These are phyloP conservation scores for Hydrolagus colliei DNA, from an alignment of 2,797 vertebrate species.

Conservation along the genomic window DNA sequence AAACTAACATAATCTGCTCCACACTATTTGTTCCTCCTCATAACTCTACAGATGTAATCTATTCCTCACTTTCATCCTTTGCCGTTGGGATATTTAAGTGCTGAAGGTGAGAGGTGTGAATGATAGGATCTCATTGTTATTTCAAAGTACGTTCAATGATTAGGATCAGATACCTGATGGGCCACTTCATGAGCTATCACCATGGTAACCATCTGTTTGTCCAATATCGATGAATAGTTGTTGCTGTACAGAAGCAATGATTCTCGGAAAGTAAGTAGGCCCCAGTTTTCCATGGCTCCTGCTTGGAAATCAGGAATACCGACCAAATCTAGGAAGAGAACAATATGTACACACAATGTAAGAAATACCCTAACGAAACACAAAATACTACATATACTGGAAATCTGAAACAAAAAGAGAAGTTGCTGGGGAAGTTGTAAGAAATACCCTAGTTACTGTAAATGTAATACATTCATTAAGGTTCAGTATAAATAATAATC, in stretches of 20 bases:
- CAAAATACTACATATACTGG: too few species aligned
- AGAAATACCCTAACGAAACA: background rate
- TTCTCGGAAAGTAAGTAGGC: conserved; percentile 86
- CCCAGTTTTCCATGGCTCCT: conserved; percentile 97
- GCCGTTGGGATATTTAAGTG: too few species aligned
- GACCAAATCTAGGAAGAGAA: conserved; percentile 68
- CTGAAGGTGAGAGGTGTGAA: too few species aligned
- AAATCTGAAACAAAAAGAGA: background rate
- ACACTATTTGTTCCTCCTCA: too few species aligned
- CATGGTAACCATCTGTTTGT: conserved; percentile 76
- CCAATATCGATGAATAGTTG: conserved; percentile 63
- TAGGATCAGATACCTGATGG: conserved; percentile 75
- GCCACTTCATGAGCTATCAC: conserved; percentile 89
- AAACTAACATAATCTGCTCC: too few species aligned
- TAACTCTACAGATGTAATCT: too few species aligned
- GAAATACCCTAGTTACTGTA: background rate
- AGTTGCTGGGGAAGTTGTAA: background rate
- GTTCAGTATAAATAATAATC: too few species aligned
- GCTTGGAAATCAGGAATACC: conserved; percentile 89
- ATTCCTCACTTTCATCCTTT: too few species aligned
- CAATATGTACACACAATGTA: background rate
- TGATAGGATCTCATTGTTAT: background rate
- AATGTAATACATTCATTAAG: too few species aligned
- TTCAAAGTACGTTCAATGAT: background rate
- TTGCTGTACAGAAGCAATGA: conserved; percentile 67